Conservation (phyloP, 1,140 invertebrate genomes). For the Drosophila burlai region DNA sequence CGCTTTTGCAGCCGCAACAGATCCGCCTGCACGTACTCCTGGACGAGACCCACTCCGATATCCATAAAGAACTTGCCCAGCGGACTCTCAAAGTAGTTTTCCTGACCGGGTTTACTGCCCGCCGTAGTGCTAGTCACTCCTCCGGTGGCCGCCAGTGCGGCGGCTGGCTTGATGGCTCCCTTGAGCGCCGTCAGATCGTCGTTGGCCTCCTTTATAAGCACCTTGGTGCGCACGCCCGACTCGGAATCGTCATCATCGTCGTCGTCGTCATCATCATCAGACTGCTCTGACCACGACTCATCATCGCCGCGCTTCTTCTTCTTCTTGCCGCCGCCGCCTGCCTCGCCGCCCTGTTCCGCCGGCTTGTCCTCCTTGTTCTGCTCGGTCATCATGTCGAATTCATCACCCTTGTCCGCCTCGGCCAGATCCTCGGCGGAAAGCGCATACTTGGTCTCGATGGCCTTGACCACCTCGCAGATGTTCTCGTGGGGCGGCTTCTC, state of each 20-base stretch:
- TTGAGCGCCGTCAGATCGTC: constrained; percentile 86
- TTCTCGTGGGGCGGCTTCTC: constrained; percentile 93
- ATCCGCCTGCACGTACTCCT: constrained; percentile 97
- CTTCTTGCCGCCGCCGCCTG: constrained; percentile 77
- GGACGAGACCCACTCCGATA: constrained; percentile 95
- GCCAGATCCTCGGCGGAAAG: constrained; percentile 86
- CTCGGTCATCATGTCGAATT: constrained; percentile 84
- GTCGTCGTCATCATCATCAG: constrained; percentile 85
- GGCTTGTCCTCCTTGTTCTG: constrained; percentile 79
- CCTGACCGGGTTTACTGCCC: constrained; percentile 66
- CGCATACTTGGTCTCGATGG: constrained; percentile 88
- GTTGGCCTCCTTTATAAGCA: constrained; percentile 87
- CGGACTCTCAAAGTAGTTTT: constrained; percentile 92
- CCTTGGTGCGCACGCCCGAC: constrained; percentile 86
- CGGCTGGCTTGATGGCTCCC: constrained; percentile 85
- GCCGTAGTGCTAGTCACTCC: constrained; percentile 43
- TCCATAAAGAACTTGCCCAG: constrained; percentile 97
- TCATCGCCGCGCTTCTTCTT: constrained; percentile 82
- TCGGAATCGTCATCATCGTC: constrained; percentile 86
- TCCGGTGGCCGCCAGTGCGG: constrained; percentile 77
- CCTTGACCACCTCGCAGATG: constrained; percentile 91
- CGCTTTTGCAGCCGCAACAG: constrained; percentile 94
- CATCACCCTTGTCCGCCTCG: constrained; percentile 77
- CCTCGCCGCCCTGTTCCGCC: constrained; percentile 26
- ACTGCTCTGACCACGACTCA: constrained; percentile 85